A percentile compares a stretch with the other conserved stretches of the same genome.
Conservation (phyloP, 2,888 invertebrate genomes). For the Hipparchia sbordonii region DNA sequence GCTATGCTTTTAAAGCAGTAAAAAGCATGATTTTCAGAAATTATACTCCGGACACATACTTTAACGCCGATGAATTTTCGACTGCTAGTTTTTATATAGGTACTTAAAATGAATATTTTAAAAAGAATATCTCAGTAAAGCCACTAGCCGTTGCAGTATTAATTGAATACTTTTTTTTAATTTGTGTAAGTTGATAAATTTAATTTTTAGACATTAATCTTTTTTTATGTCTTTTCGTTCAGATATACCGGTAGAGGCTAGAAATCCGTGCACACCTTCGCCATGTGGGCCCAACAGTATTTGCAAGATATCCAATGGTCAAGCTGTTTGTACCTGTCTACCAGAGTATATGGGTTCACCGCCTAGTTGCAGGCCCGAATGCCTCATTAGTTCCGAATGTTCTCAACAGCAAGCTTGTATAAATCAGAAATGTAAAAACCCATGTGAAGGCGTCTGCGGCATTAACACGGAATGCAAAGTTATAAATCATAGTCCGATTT, state of each 20-base stretch:
- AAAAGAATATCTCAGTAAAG: background rate
- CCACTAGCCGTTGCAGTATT: background rate
- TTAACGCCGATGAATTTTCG: too few relatives aligned
- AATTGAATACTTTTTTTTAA: background rate
- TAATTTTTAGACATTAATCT: slow-evolving; percentile 34
- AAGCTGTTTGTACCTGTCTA: slow-evolving; percentile 88
- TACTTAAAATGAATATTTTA: too few relatives aligned
- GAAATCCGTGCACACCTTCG: slow-evolving; percentile 87
- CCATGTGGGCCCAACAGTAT: slow-evolving; percentile 90
- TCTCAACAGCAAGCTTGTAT: slow-evolving; percentile 85
- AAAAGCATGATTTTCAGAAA: too few relatives aligned
- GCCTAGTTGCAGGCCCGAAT: slow-evolving; percentile 86
- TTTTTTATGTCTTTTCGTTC: slow-evolving; percentile 28
- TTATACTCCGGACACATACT: too few relatives aligned
- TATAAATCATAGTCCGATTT: slow-evolving; percentile 88
- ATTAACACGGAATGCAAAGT: slow-evolving; percentile 86
- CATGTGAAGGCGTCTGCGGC: slow-evolving; percentile 87
- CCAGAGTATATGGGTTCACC: slow-evolving; percentile 86
- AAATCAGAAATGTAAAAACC: slow-evolving; percentile 86
- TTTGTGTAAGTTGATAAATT: background rate
- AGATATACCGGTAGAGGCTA: slow-evolving; percentile 61
- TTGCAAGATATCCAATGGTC: slow-evolving; percentile 87
- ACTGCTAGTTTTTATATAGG: too few relatives aligned
- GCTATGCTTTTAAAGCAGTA: too few relatives aligned
- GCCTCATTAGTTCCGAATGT: slow-evolving; percentile 86